A percentile compares a stretch with the other conserved stretches of the same genome.
These are phyloP conservation scores for Cebidichthys violaceus DNA, from an alignment of 2,113 vertebrate genomes.

Conservation along the genomic window DNA sequence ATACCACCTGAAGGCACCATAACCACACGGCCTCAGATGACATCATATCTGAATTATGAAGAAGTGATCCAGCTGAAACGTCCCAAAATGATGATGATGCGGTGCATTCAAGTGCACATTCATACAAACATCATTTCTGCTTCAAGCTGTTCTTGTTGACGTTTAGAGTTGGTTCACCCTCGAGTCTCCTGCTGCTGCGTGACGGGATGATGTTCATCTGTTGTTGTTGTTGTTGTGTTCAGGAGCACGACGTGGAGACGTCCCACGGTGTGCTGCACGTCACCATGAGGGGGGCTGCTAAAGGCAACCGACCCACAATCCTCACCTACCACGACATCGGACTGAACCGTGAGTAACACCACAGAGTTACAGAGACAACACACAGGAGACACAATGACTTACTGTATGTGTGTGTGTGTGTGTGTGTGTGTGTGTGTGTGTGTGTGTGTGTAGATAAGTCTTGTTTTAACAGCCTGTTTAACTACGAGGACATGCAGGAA, in stretches of 20 bases:
- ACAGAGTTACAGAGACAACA: background rate
- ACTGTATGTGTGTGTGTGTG: background rate
- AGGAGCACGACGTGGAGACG: slow-evolving; percentile 97
- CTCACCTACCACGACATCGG: slow-evolving; percentile 98
- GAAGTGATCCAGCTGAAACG: too few species aligned
- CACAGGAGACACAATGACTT: background rate
- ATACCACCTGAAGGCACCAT: too few species aligned
- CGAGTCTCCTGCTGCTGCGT: background rate
- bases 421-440: slow-evolving; percentile 28
- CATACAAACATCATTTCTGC: too few species aligned
- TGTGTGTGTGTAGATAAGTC: slow-evolving; percentile 64
- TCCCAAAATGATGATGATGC: too few species aligned
- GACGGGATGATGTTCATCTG: background rate
- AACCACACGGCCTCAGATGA: too few species aligned
- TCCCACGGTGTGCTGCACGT: slow-evolving; percentile 92
- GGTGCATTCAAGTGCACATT: too few species aligned
- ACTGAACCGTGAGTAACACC: slow-evolving; percentile 91
- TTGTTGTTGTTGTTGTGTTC: slow-evolving; percentile 48
- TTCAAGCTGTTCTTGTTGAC: too few species aligned
- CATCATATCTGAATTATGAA: too few species aligned
- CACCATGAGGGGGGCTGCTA: slow-evolving; percentile 91
- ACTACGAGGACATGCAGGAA: slow-evolving; percentile 97
- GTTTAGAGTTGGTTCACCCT: background rate
- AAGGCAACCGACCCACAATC: slow-evolving; percentile 94
- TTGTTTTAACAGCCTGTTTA: slow-evolving; percentile 79